Base-by-base conservation (phyloP, 2,888 invertebrate species). In the Autographa pulchrina region DNA sequence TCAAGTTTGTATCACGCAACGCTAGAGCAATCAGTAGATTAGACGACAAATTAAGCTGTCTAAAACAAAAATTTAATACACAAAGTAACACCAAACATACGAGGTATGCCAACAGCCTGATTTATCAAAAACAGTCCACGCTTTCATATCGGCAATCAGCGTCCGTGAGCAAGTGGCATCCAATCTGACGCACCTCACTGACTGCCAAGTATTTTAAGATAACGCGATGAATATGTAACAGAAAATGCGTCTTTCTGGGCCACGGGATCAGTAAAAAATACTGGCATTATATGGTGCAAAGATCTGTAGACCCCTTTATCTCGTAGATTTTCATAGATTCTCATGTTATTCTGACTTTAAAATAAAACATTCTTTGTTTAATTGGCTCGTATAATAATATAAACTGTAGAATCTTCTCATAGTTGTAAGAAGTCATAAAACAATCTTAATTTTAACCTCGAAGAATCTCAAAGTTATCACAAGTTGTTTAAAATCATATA, bases 181-280 rank as follows among this genome's bases (percentile, higher is more conserved):
- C 77, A 70, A 84, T 82, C 65, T 71, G 83, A 71, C 63, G 74
- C 85, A 83, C 80, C 65, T 75, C 65, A 83, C 69, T 75, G 85
- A 25, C 43, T 72, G 58, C 0, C 74, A 64, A 75, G 41, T 80
- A 83, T 83, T 70, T 63, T 20, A 73, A 70, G 69, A 63, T 70
- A 54, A 70, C 18, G 62, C 63, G 48, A 82, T 82, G 74, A 79
- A 84, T 79, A 79, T 82, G 74, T 70, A 82, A 68, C 74, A 74
- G 59, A 70, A 70, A 69, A 68, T 16, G 63, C 60, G 62, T 68
- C 65, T 78, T 70, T 78, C 75, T 74, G 75, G 65, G 58, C 14
- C 71, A 66, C 14, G 35, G 65, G 54, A 62, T 58, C 48, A 18
- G 38, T 65, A 70, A 73, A 80, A 76, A 76, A 73, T 75, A 66